Base-by-base conservation (phyloP, 2,113 vertebrate genomes). In the Phyllopteryx taeniolatus region DNA sequence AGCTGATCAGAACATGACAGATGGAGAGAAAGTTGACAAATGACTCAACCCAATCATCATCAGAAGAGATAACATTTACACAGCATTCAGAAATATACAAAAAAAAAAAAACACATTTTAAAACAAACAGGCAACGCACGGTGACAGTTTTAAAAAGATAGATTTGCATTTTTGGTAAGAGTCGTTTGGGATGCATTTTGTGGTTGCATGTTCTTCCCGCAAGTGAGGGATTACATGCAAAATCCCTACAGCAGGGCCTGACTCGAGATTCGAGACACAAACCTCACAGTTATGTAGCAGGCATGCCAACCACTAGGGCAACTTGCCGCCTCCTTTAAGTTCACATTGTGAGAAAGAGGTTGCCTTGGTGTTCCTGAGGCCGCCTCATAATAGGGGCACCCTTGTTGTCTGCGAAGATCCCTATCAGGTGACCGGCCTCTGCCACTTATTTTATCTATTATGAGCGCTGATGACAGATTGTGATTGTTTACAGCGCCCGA, bases 401-500 rank as follows among this genome's bases (percentile, higher is more conserved):
- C 75, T 82, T 72, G 56, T 74, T 43, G 67, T 79, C 67, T 51
- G 20, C 33, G 20, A 31, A 51, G 59, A 72, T 82, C 73, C 62
- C 51, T 83, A 78, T 87, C 86, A 87, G 82, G 79, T 81, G 83
- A 85, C 77, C 27, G 74, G 56, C 64, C 73, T 22, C 35, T 56
- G 68, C 74, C 74, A 59, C 75, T 84, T 85, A 78, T 84, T 85
- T 79, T 31, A 20, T 77, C 84, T 75, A 78, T 81, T 83, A 81
- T 78, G 71, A 81, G 57, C 14, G 35, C 72, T 66, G 78, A 82
- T 63, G 56, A 78, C 74, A 79, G 77, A 84, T 82, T 87, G 80
- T 66, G n/a, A 87, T 87, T 85, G 74, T 72, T 75, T 79, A 85
- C 79, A 61, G 70, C 77, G 76, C 71, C 83, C 82, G 73, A 79